Percentiles rank a stretch among this genome's conserved stretches.
These are phyloP conservation scores for Heteromormyrus szaboi DNA, from an alignment of 2,797 vertebrate species.

Conservation along the genomic window DNA sequence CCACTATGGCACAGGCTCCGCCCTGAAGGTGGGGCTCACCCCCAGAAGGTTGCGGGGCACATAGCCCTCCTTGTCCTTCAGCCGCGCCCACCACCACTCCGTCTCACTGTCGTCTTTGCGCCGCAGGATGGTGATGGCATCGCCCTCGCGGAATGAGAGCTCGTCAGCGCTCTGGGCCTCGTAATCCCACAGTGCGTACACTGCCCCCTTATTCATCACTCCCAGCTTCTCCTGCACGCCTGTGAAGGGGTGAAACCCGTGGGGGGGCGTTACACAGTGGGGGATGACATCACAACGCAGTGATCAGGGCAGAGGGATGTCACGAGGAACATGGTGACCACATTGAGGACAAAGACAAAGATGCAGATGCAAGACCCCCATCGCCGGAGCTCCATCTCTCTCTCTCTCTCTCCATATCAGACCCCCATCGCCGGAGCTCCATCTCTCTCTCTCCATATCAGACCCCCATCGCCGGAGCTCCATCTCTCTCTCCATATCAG, in stretches of 20 bases:
- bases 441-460: background rate
- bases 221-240: conserved; percentile 97
- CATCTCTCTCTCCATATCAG: conserved; percentile 22
- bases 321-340: background rate
- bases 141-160: conserved; percentile 83
- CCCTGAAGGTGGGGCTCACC: conserved; percentile 50
- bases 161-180: conserved; percentile 85
- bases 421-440: background rate
- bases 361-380: background rate
- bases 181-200: conserved; percentile 86
- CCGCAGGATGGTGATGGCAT: conserved; percentile 80
- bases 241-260: conserved; percentile 37
- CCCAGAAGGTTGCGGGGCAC: conserved; percentile 88
- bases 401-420: background rate
- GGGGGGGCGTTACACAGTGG: background rate
- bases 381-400: background rate
- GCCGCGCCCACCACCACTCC: conserved; percentile 96
- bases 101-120: conserved; percentile 88
- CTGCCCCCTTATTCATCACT: conserved; percentile 93
- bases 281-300: background rate
- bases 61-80: conserved; percentile 88
- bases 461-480: background rate
- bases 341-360: background rate
- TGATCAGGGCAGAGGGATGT: background rate
- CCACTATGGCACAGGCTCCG: background rate